phyloP scores from a whole-genome alignment of 1,140 invertebrate species.

The Cheumatopsyche charites region DNA sequence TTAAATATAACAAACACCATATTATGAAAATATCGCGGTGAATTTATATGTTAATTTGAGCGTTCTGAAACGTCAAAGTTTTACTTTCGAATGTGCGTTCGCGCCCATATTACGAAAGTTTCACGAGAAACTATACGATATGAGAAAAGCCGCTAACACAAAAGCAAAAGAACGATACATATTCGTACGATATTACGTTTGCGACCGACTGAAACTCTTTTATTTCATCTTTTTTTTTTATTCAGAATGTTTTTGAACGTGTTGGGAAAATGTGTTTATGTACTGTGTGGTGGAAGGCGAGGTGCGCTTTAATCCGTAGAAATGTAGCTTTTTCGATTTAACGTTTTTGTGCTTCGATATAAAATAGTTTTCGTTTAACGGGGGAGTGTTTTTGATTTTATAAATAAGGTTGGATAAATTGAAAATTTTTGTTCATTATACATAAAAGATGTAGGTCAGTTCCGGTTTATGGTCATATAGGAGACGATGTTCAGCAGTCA shows the following conservation, averaged over 20 bases:
- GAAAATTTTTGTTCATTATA: too few species aligned
- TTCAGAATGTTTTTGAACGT: not conserved
- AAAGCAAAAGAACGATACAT: not conserved
- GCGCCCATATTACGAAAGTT: conserved; percentile 10
- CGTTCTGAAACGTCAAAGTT: conserved; percentile 6
- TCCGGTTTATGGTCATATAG: too few species aligned
- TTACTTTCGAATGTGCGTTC: conserved; percentile 5
- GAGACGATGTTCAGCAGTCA: too few species aligned
- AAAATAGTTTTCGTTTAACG: too few species aligned
- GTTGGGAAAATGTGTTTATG: not conserved
- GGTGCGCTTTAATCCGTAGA: not conserved
- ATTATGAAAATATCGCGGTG: too few species aligned
- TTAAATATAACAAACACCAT: too few species aligned
- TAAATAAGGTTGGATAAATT: too few species aligned
- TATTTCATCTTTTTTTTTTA: not conserved
- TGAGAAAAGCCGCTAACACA: not conserved
- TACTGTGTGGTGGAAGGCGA: not conserved
- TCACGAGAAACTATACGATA: not conserved
- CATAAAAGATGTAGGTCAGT: too few species aligned
- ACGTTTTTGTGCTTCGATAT: too few species aligned
- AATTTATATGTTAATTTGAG: too few species aligned
- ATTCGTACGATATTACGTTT: conserved; percentile 11
- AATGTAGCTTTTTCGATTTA: too few species aligned
- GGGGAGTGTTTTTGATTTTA: too few species aligned
- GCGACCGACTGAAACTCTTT: not conserved